These are phyloP conservation scores for Prorops nasuta DNA, from an alignment of 1,140 invertebrate species.

Conservation along the genomic window DNA sequence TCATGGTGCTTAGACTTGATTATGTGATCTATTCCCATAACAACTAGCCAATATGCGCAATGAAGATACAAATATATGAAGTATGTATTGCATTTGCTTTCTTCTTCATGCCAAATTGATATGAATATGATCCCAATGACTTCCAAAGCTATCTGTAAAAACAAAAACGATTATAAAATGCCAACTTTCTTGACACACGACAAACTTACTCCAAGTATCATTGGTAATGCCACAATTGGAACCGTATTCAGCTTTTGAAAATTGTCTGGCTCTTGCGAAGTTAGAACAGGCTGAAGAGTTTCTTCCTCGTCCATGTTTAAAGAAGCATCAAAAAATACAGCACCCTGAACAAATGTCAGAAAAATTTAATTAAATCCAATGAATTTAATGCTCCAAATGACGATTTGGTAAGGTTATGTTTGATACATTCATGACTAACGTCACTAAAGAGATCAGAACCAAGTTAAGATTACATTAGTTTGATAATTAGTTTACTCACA, in stretches of 20 bases:
- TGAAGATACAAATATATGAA: constrained; percentile 67
- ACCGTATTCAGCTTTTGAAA: constrained; percentile 58
- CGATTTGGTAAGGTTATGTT: constrained; percentile 17
- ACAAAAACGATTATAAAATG: constrained; percentile 16
- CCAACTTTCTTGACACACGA: not conserved
- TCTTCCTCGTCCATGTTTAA: constrained; percentile 59
- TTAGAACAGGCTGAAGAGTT: constrained; percentile 55
- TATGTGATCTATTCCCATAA: constrained; percentile 61
- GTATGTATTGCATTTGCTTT: constrained; percentile 64
- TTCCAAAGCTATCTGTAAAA: constrained; percentile 59
- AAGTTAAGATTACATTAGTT: too few relatives aligned
- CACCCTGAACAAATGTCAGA: constrained; percentile 48
- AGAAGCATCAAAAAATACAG: constrained; percentile 59
- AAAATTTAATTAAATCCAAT: not conserved
- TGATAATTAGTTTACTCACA: constrained; percentile 41
- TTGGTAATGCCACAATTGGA: constrained; percentile 38
- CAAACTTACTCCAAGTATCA: constrained; percentile 43
- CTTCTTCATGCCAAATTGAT: constrained; percentile 56
- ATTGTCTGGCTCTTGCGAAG: constrained; percentile 50
- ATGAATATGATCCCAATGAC: constrained; percentile 61
- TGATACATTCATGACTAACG: too few relatives aligned
- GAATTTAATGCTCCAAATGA: not conserved
- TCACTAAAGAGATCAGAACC: too few relatives aligned
- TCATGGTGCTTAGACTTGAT: constrained; percentile 60
- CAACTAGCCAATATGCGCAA: constrained; percentile 62